These are phyloP conservation scores for Beaufortia kweichowensis DNA, from an alignment of 2,113 vertebrate species.

Conservation along the genomic window DNA sequence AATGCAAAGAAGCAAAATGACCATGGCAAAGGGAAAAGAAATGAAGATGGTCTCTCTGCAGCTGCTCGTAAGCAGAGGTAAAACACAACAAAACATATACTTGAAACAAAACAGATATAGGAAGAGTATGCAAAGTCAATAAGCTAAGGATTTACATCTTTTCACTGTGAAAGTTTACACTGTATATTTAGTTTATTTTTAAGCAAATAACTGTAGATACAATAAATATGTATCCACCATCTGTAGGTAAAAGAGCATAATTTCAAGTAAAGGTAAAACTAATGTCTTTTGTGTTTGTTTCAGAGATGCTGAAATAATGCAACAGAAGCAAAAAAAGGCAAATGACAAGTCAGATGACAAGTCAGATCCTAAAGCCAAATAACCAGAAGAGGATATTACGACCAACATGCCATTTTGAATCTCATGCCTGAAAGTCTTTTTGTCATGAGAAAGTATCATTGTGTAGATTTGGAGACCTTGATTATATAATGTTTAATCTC, in stretches of 20 bases:
- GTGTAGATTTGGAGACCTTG: constrained; percentile 14
- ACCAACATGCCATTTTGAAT: constrained; percentile 1
- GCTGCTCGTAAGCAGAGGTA: constrained; percentile 82
- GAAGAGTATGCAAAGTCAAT: too few relatives aligned
- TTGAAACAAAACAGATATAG: too few relatives aligned
- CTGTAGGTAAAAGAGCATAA: not conserved
- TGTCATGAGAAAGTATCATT: constrained; percentile 15
- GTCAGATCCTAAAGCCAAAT: constrained; percentile 75
- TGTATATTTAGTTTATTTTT: too few relatives aligned
- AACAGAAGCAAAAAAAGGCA: constrained; percentile 85
- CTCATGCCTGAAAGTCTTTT: constrained; percentile 3
- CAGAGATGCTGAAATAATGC: constrained; percentile 87
- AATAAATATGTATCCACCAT: too few relatives aligned
- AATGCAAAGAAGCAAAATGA: constrained; percentile 81
- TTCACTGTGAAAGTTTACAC: too few relatives aligned
- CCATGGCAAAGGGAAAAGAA: constrained; percentile 73
- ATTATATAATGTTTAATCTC: constrained; percentile 16
- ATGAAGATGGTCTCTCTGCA: constrained; percentile 80
- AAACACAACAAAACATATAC: not conserved
- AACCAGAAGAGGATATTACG: constrained; percentile 44
- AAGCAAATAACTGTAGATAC: too few relatives aligned
- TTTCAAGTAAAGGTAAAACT: not conserved
- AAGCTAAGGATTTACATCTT: too few relatives aligned
- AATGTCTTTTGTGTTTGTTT: constrained; percentile 45
- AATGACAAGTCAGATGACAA: constrained; percentile 78